A percentile compares a stretch with the other conserved stretches of the same genome.
phyloP scores from a whole-genome alignment of 2,113 vertebrate genomes.

The Macrotus californicus region DNA sequence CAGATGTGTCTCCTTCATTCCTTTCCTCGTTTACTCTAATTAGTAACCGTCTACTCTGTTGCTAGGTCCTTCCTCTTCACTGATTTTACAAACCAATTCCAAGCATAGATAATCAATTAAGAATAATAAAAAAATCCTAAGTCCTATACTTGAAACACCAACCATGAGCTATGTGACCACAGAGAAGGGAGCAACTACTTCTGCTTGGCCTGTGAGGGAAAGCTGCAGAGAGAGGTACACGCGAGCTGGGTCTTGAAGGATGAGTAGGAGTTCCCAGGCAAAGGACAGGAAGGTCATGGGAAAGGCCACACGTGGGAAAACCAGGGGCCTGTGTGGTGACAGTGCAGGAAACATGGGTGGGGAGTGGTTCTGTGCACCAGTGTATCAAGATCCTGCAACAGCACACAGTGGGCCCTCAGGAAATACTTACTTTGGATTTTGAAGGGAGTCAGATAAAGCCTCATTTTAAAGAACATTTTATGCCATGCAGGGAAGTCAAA shows the following conservation, averaged over 20 bases:
- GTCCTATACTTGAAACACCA: not conserved
- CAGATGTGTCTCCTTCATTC: not conserved
- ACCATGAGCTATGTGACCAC: not conserved
- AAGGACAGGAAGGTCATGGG: not conserved
- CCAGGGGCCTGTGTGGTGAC: not conserved
- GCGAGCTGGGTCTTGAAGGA: not conserved
- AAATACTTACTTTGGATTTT: not conserved
- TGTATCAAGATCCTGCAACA: not conserved
- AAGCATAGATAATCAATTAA: not conserved
- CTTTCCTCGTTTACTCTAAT: not conserved
- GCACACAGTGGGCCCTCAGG: not conserved
- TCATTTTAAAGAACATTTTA: constrained; percentile 3
- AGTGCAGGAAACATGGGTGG: too few species aligned
- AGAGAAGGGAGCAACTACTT: not conserved
- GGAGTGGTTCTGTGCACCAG: not conserved
- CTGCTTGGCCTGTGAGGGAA: not conserved
- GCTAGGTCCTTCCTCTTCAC: too few species aligned
- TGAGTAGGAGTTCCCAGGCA: not conserved
- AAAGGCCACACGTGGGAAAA: not conserved
- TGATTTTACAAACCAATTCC: not conserved
- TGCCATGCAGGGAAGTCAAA: not conserved
- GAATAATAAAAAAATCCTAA: not conserved
- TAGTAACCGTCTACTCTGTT: not conserved
- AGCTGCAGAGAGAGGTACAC: not conserved
- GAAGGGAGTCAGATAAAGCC: not conserved